Conservation (phyloP, 2,113 vertebrate genomes). For the Sinocyclocheilus grahami region DNA sequence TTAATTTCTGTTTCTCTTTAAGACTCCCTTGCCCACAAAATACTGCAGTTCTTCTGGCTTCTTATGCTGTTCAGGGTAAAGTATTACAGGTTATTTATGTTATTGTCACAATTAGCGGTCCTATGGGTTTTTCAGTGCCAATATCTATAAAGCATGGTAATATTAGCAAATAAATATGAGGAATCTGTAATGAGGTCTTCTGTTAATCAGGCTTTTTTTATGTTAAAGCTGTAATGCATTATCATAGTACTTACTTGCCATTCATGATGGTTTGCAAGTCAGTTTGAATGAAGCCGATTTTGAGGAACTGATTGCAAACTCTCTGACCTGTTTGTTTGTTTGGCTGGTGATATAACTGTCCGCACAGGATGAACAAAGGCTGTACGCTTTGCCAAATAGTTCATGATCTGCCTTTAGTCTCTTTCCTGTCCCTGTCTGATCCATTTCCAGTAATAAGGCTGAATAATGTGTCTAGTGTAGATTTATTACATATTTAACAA, state of each 20-base stretch:
- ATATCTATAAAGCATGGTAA: no score
- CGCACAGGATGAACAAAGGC: background rate
- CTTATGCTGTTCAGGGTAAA: constrained; percentile 95
- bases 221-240: background rate
- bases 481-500: background rate
- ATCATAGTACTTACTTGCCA: background rate
- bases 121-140: background rate
- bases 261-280: background rate
- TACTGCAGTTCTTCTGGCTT: constrained; percentile 94
- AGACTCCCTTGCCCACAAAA: constrained; percentile 95
- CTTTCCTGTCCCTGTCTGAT: background rate
- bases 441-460: constrained; percentile 23
- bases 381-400: constrained; percentile 8
- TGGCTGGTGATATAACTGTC: constrained; percentile 14
- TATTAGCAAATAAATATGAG: background rate
- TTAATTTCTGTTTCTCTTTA: constrained; percentile 21
- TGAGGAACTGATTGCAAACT: background rate
- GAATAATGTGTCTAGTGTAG: background rate
- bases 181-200: background rate
- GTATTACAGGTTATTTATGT: constrained; percentile 62
- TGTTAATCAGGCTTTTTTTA: no score
- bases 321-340: background rate
- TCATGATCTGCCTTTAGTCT: constrained; percentile 23
- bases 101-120: background rate
- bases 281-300: background rate